phyloP scores from a whole-genome alignment of 2,113 vertebrate species.

The Martes martes region DNA sequence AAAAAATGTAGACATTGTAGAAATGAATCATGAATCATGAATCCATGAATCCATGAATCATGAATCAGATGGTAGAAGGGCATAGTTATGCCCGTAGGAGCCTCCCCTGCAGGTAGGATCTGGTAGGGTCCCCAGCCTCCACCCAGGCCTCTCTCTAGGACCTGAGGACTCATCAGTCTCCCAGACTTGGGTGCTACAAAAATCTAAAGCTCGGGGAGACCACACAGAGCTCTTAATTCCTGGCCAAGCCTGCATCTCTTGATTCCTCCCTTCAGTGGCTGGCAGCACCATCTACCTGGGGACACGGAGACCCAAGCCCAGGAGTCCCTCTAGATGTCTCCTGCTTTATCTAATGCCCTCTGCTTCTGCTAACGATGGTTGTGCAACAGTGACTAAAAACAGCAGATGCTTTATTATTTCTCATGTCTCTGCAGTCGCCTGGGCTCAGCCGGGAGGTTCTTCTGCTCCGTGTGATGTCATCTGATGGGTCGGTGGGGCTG shows the following conservation, averaged over 20 bases:
- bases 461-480: neutral
- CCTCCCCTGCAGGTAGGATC: neutral
- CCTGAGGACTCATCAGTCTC: neutral
- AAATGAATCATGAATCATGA: neutral
- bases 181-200: neutral
- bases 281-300: neutral
- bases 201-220: neutral
- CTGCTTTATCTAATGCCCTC: neutral
- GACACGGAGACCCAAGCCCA: neutral
- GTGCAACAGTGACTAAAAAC: neutral
- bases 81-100: neutral
- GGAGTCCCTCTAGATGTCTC: too few species aligned
- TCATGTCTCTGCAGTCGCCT: neutral
- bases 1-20: neutral
- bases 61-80: neutral
- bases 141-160: neutral
- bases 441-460: neutral
- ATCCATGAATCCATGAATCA: too few species aligned
- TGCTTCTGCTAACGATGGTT: neutral
- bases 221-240: neutral
- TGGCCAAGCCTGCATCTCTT: neutral
- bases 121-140: neutral
- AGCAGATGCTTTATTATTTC: neutral
- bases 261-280: neutral
- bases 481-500: neutral